phyloP scores from a whole-genome alignment of 1,140 invertebrate genomes.

The Samia ricini region DNA sequence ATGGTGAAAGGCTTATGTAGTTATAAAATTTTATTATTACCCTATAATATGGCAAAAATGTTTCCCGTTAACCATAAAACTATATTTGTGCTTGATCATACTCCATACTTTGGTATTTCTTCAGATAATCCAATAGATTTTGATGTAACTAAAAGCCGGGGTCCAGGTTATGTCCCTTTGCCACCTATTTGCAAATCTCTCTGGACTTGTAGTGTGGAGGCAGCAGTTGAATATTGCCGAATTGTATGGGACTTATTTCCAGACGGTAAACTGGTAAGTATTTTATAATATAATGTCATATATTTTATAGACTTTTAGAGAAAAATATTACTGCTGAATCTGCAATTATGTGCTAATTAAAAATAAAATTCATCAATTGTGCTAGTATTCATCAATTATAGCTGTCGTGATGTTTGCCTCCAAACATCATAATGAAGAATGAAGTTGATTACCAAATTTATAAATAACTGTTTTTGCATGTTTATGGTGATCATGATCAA shows the following conservation, averaged over 20 bases:
- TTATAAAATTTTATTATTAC: background rate
- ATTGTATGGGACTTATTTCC: conserved; percentile 98
- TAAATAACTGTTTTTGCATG: too few relatives aligned
- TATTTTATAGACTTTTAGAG: background rate
- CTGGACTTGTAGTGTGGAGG: conserved; percentile 97
- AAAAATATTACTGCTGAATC: background rate
- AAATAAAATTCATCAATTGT: too few relatives aligned
- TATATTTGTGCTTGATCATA: conserved; percentile 95
- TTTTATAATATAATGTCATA: background rate
- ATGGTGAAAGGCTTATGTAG: background rate
- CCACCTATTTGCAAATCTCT: conserved; percentile 91
- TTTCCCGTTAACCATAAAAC: conserved; percentile 91
- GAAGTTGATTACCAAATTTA: too few relatives aligned
- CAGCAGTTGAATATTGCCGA: conserved; percentile 95
- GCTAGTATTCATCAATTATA: too few relatives aligned
- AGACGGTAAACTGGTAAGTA: conserved; percentile 86
- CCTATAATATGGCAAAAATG: conserved; percentile 21
- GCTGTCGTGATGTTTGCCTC: too few relatives aligned
- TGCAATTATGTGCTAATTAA: background rate
- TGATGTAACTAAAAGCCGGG: conserved; percentile 88
- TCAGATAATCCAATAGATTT: conserved; percentile 93
- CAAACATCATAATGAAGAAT: too few relatives aligned
- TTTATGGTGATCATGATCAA: too few relatives aligned
- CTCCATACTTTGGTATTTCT: conserved; percentile 91
- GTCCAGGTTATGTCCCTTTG: conserved; percentile 79